Evolutionary conservation across 2,113 vertebrate genomes (phyloP).

Genomic region (Steatornis caripensis): DNA sequence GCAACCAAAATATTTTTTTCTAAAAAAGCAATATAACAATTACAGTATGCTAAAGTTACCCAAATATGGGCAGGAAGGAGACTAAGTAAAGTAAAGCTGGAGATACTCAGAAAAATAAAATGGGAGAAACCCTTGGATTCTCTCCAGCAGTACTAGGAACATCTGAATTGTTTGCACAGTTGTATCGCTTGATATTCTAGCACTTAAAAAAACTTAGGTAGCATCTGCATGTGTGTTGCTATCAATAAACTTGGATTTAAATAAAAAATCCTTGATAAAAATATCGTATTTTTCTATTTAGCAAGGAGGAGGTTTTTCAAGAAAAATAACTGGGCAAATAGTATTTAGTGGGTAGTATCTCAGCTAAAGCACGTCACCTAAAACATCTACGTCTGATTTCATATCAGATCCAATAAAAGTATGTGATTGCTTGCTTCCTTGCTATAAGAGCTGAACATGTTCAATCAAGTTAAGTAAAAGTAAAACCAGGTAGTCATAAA

Average conservation of each 20-base stretch:
- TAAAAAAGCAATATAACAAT: not conserved
- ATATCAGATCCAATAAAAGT: not conserved
- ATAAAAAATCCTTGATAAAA: not conserved
- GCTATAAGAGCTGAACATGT: not conserved
- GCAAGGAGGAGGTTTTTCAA: not conserved
- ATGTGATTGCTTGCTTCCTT: not conserved
- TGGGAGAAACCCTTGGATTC: not conserved
- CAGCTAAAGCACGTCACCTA: not conserved
- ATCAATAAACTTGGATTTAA: not conserved
- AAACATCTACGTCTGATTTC: not conserved
- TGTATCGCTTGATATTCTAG: not conserved
- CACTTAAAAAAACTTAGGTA: not conserved
- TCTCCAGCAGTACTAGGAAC: not conserved
- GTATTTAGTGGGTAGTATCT: not conserved
- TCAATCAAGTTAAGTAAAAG: not conserved
- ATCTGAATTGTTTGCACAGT: not conserved
- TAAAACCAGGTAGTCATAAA: not conserved
- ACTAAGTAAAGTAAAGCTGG: not conserved
- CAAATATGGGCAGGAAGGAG: not conserved
- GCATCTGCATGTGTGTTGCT: not conserved
- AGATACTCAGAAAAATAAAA: not conserved
- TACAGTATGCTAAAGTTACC: not conserved
- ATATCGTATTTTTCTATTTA: not conserved
- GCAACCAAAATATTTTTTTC: not conserved
- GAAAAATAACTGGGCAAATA: not conserved